phyloP scores from a whole-genome alignment of 2,888 invertebrate genomes.

The Plebejus anna region DNA sequence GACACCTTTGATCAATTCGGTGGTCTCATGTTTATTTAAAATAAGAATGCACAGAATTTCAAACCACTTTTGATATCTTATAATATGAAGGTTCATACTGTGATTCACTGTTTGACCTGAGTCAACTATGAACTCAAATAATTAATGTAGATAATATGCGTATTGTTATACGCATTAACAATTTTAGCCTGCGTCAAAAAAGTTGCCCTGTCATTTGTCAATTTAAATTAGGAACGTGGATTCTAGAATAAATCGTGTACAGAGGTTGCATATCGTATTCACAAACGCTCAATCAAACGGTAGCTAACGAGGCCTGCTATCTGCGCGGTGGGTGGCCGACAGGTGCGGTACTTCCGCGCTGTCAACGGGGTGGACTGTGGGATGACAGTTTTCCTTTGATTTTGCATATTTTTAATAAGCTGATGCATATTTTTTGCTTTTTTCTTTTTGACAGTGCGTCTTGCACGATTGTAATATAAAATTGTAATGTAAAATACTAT shows the following conservation, averaged over 20 bases:
- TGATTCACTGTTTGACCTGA: no score
- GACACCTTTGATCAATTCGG: no score
- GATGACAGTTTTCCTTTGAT: background rate
- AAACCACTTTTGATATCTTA: no score
- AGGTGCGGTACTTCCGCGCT: slow-evolving; percentile 47
- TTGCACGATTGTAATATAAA: no score
- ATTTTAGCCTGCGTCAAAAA: background rate
- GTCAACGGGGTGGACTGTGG: slow-evolving; percentile 33
- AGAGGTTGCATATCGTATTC: slow-evolving; percentile 37
- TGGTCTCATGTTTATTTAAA: no score
- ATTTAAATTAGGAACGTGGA: slow-evolving; percentile 20
- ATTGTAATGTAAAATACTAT: no score
- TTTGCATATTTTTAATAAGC: slow-evolving; percentile 20
- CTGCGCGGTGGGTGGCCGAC: slow-evolving; percentile 49
- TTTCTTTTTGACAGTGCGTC: no score
- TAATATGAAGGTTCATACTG: no score
- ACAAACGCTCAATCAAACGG: slow-evolving; percentile 44
- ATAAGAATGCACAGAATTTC: no score
- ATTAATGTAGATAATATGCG: no score
- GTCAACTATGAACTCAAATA: no score
- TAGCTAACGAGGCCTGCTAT: slow-evolving; percentile 41
- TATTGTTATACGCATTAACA: no score
- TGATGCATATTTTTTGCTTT: background rate
- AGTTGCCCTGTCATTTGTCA: slow-evolving; percentile 12
- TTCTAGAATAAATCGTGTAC: slow-evolving; percentile 24